A percentile compares a stretch with the other conserved stretches of the same genome.
Conservation (phyloP, 2,888 invertebrate genomes). For the Philhelius pedissequus region DNA sequence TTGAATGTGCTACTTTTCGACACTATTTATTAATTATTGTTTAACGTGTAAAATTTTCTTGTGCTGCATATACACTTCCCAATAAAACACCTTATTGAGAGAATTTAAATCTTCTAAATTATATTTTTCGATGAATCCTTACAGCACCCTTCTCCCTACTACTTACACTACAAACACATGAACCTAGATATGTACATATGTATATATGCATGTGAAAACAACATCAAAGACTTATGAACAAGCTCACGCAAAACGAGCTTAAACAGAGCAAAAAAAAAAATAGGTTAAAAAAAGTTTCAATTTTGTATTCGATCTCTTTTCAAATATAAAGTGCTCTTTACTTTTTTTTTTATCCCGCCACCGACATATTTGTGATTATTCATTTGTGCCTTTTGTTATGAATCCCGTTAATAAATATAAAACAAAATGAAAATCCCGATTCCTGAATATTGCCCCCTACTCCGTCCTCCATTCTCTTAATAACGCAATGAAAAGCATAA, state of each 20-base stretch:
- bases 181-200: not conserved
- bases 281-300: constrained; percentile 28
- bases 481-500: constrained; percentile 44
- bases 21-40: too few species aligned
- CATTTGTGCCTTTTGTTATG: constrained; percentile 37
- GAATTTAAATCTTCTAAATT: too few species aligned
- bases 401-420: constrained; percentile 30
- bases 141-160: too few species aligned
- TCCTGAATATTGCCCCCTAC: not conserved
- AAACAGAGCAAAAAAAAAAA: constrained; percentile 1
- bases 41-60: too few species aligned
- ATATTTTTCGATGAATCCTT: too few species aligned
- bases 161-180: too few species aligned
- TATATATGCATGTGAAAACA: too few species aligned
- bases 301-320: constrained; percentile 57
- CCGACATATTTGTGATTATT: constrained; percentile 44
- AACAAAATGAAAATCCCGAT: constrained; percentile 9
- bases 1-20: too few species aligned
- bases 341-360: constrained; percentile 16
- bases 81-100: too few species aligned
- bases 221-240: constrained; percentile 11
- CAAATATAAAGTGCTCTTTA: constrained; percentile 29
- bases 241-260: not conserved
- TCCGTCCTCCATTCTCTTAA: constrained; percentile 45
- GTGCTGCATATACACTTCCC: too few species aligned